Conservation (phyloP, 2,797 vertebrate genomes). For the Scolopax bukidnonensis region DNA sequence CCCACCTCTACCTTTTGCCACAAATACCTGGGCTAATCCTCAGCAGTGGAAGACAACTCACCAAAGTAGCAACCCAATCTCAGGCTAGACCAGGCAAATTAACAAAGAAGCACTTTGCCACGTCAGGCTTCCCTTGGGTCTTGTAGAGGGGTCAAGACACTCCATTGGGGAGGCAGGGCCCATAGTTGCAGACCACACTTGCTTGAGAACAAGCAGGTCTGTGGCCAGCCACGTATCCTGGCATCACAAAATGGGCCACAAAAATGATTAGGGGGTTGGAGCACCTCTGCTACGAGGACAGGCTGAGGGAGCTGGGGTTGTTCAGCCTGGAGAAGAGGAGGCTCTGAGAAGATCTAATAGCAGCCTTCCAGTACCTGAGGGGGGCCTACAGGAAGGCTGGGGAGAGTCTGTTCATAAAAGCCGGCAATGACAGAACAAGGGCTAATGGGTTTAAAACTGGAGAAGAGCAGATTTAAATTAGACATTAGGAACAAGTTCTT, state of each 20-base stretch:
- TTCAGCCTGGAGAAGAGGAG: no score
- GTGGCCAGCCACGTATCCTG: not conserved
- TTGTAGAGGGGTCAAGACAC: accelerated
- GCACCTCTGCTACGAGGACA: no score
- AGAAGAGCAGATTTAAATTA: no score
- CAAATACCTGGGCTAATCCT: not conserved
- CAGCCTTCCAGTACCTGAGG: no score
- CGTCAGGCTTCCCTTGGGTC: not conserved
- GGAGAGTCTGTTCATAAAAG: no score
- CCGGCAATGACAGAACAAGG: no score
- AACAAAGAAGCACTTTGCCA: not conserved
- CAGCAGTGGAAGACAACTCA: not conserved
- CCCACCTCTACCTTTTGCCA: not conserved
- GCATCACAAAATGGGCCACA: not conserved
- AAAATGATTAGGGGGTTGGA: no score
- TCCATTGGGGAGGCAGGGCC: not conserved
- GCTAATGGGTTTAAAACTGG: no score
- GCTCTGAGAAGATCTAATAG: no score
- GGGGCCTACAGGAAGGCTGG: no score
- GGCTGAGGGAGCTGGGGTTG: no score
- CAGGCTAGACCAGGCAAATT: not conserved
- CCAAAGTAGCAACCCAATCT: not conserved
- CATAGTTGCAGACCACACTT: not conserved
- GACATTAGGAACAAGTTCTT: no score
- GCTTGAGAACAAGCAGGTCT: not conserved